Evolutionary conservation across 2,797 vertebrate species (phyloP).

Genomic region (Muscicapa striata): DNA sequence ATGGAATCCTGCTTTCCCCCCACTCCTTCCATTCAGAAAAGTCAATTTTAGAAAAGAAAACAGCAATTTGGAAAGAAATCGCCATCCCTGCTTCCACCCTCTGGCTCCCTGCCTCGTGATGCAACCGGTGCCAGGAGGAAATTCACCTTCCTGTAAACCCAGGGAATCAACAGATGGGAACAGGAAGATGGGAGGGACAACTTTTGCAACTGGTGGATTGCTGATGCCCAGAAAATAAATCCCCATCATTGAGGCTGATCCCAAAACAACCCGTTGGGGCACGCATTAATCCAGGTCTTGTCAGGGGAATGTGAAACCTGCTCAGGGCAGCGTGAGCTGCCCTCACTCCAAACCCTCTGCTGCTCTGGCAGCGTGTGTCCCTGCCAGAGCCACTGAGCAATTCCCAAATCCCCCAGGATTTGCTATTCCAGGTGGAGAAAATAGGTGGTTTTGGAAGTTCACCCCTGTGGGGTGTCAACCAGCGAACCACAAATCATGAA

Average conservation of each 20-base stretch:
- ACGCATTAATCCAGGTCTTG: rapidly evolving
- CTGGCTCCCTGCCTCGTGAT: rapidly evolving
- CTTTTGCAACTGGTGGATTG: background rate
- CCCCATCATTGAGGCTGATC: no score
- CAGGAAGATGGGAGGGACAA: background rate
- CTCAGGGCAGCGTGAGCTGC: no score
- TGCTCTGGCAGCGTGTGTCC: rapidly evolving
- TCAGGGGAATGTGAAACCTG: no score
- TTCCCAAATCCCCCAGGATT: background rate
- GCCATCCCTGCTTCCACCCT: rapidly evolving
- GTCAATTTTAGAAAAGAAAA: rapidly evolving
- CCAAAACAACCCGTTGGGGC: background rate
- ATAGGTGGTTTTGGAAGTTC: background rate
- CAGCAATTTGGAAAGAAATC: background rate
- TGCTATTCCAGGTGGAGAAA: rapidly evolving
- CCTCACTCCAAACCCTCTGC: no score
- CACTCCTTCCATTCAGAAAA: background rate
- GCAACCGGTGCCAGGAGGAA: rapidly evolving
- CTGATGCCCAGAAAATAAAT: background rate
- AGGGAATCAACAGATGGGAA: background rate
- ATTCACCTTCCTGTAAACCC: background rate
- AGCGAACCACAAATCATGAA: rapidly evolving
- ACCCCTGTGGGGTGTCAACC: rapidly evolving
- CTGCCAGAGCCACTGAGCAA: rapidly evolving
- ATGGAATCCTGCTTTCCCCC: background rate